Evolutionary conservation across 2,888 invertebrate species (phyloP), one percentile per base, ranked within the genome.

Genomic region (Phyto melanocephala): DNA sequence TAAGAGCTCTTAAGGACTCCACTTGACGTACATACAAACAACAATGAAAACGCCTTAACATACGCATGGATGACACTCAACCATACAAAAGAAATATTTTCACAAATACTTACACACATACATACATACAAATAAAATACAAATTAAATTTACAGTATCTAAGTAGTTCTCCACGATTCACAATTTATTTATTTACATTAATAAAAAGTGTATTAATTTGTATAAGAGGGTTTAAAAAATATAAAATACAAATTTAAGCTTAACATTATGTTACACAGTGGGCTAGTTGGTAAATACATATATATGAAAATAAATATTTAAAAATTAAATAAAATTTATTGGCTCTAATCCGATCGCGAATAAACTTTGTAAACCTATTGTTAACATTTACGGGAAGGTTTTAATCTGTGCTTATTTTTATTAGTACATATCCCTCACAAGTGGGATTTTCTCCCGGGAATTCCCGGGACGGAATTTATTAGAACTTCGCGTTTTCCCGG

Each of bases 11-110:
- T 63, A 70, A 77, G 35, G 33, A 70, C 68, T 68, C 24, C 77
- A 70, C 77, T 77, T 77, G 76, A 70, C 77, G 68, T 77, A 70
- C 77, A 60, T 77, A 70, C 68, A 40, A 62, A 77, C 68, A 68
- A 77, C 42, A 77, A 60, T 42, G 67, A 58, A 17, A 50, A 60
- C 35, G 50, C 17, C 40, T 52, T 52, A 24, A 52, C 52, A 24
- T 24, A 13, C 10, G 22, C 50, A 50, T 22, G 11, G n/a, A n/a
- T 28, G 3, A 28, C 28, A 28, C 28, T 5, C 28, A 28, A 5
- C 3, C 28, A 5, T 28, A 28, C 28, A 28, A 28, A 28, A 28
- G 28, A 28, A 28, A 5, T 28, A 28, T 5, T 28, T 5, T 28
- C 6, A 28, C 28, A 28, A 28, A 28, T 28, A 3, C 28, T 28